Base-by-base conservation (phyloP, 2,888 invertebrate genomes). In the Pachymerium ferrugineum region DNA sequence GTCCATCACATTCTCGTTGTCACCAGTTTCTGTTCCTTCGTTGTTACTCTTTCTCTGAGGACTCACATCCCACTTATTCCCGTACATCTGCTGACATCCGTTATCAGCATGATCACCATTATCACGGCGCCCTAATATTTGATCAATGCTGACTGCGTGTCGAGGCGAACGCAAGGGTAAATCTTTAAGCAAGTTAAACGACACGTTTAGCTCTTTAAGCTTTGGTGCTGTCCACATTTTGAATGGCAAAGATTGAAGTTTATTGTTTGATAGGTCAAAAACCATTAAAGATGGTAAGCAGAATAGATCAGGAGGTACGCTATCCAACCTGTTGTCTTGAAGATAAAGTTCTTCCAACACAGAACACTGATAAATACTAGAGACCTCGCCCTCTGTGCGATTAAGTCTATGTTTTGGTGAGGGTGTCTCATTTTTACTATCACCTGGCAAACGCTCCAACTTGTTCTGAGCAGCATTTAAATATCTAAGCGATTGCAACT, bases 181-280 rank as follows among this genome's bases (percentile, higher is more conserved):
- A 78, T 93, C 91, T 70, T 88, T 87, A 19, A 97, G 84, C 73
- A 92, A 86, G 85, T 98, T 98, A 80, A 94, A 90, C 0, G 95
- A 91, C 0, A 90, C 90, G 82, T 94, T 95, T 31, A 97, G 83
- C 82, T 97, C 97, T 73, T 92, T 87, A 69, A 97, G 84, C 75
- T 90, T 90, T 0, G 93, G 91, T 0, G 95, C 89, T 14, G 87
- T 84, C 97, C 97, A 97, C 85, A 97, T 85, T 77, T 89, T 88
- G 74, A 89, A 88, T 0, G 97, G 96, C 73, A 97, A 84, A 70
- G 86, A 84, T 76, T 92, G 90, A 73, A 97, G 84, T 82, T 94
- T 93, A 83, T 98, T 98, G 83, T 95, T 94, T 0, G 96, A 93
- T n/a, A 95, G 89, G 82, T 97, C 96, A 77, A 99, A 85, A 1